These are phyloP conservation scores for Orthonevra nobilis DNA, from an alignment of 2,888 invertebrate species.

Conservation along the genomic window DNA sequence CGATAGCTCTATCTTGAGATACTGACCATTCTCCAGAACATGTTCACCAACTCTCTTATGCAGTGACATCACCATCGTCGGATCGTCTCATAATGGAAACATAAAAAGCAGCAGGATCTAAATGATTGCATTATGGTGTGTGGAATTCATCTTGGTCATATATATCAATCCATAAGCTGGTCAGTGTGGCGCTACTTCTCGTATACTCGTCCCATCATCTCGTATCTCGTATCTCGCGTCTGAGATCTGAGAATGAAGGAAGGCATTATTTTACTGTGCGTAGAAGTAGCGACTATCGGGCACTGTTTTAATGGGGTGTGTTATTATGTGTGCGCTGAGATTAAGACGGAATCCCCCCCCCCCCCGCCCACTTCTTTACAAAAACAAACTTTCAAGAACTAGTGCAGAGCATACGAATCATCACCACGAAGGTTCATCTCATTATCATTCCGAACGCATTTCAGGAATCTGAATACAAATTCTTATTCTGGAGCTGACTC, in stretches of 20 bases:
- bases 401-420: background rate
- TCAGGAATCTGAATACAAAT: slow-evolving; percentile 55
- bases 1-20: slow-evolving; percentile 17
- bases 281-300: slow-evolving; percentile 24
- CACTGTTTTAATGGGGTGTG: slow-evolving; percentile 63
- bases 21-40: slow-evolving; percentile 49
- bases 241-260: slow-evolving; percentile 60
- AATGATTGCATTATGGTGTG: slow-evolving; percentile 59
- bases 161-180: slow-evolving; percentile 24
- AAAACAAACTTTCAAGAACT: too few relatives aligned
- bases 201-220: slow-evolving; percentile 8
- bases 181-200: slow-evolving; percentile 41
- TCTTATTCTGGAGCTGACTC: slow-evolving; percentile 28
- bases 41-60: too few relatives aligned
- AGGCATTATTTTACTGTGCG: slow-evolving; percentile 35
- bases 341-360: slow-evolving; percentile 30
- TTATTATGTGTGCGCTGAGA: slow-evolving; percentile 70
- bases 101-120: slow-evolving; percentile 20
- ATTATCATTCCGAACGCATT: slow-evolving; percentile 63
- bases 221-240: too few relatives aligned
- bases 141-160: slow-evolving; percentile 57
- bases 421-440: too few relatives aligned
- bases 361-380: background rate
- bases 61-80: slow-evolving; percentile 55
- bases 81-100: slow-evolving; percentile 43